phyloP scores from a whole-genome alignment of 2,113 vertebrate species.

The Crypturellus undulatus region DNA sequence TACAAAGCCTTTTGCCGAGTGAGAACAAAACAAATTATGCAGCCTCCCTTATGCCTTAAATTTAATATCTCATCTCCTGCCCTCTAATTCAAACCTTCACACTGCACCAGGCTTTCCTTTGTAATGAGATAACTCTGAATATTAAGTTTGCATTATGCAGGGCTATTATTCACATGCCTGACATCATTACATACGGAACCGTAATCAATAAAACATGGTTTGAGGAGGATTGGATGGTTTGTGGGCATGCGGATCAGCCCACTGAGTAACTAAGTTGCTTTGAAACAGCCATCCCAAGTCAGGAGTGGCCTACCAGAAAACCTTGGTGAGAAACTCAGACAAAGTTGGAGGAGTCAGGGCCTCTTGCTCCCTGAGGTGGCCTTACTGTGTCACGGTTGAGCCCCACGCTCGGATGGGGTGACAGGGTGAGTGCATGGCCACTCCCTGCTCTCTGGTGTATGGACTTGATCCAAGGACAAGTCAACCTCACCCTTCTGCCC shows the following conservation, averaged over 20 bases:
- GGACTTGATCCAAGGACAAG: neutral
- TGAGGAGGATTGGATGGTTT: conserved; percentile 4
- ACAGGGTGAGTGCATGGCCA: neutral
- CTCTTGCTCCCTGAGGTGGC: neutral
- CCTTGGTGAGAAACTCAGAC: neutral
- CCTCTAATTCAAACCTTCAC: conserved; percentile 72
- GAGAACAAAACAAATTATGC: conserved; percentile 71
- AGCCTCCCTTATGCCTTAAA: conserved; percentile 61
- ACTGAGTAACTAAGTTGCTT: neutral
- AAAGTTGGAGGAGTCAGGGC: neutral
- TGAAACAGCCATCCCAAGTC: neutral
- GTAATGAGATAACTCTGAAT: conserved; percentile 72
- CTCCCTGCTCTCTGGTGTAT: neutral
- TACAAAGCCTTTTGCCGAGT: conserved; percentile 61
- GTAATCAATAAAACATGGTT: conserved; percentile 68
- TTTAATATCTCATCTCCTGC: conserved; percentile 71
- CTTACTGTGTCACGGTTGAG: neutral
- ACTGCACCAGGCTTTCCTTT: conserved; percentile 59
- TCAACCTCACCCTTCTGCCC: neutral
- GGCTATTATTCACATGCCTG: conserved; percentile 56
- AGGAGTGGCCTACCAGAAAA: conserved; percentile 3
- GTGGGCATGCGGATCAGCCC: conserved; percentile 44
- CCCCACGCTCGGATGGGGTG: rapidly evolving
- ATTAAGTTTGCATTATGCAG: conserved; percentile 66
- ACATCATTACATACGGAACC: conserved; percentile 53